Evolutionary conservation across 2,797 vertebrate species (phyloP), one percentile per base, ranked within the genome.

Genomic region (Rhinella marina): DNA sequence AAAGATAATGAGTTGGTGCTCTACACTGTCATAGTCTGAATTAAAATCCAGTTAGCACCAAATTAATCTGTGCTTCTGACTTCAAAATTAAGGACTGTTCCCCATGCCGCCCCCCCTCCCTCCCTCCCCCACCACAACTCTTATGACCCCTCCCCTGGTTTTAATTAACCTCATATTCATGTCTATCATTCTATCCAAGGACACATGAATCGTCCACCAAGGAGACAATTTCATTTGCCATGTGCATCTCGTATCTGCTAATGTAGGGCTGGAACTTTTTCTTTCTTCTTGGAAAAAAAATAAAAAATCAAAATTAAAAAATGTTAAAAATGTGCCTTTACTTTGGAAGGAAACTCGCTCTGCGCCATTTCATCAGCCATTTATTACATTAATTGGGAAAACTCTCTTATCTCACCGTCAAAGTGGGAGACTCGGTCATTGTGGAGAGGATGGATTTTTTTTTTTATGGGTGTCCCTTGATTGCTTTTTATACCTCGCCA

Each of bases 401-500:
- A 32, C 89, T 87, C 88, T 85, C 91, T 90, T 94, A 92, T 92
- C 92, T 92, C 90, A 48, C 86, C 82, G 57, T 90, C 81, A 92
- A 85, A 92, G 91, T 72, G 91, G 90, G 87, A 92, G 92, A 88
- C 91, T 73, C 90, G 94, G 94, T 90, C 92, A 91, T 84, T 93
- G 94, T 92, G 95, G 94, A 92, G 92, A 92, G 92, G 91, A 94
- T 92, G 92, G 93, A 92, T 94, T 94, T 64, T 54, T 94, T 94
- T 64, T 54, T 41, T 94, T 92, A 93, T 90, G 92, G 92, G 92
- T 93, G 95, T 95, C 94, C 94, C 92, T 93, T 94, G 94, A 93
- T 92, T 92, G 92, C 86, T 92, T 57, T 81, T 62, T 92, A 93
- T 93, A 93, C 93, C 93, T 92, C 91, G 94, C 91, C 94, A 94